Evolutionary conservation across 2,888 invertebrate genomes (phyloP), one percentile per base, ranked within the genome.

Genomic region (Epistrophe grossulariae): DNA sequence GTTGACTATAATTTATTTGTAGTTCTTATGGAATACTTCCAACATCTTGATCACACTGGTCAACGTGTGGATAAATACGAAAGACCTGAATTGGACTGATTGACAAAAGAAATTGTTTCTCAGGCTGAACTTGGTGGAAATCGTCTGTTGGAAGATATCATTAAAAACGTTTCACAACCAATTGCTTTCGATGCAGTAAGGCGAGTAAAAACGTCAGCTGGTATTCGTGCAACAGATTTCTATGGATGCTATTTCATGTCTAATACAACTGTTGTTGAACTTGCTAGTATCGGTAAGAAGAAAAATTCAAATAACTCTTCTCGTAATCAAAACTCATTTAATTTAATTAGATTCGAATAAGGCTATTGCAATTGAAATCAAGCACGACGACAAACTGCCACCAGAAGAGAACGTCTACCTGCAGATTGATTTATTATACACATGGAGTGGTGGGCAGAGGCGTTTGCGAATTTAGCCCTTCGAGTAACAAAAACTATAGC

Each of bases 191-290:
- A 99, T 95, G 96, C 98, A 0, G 97, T 99, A 48, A 98, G 99
- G 97, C 95, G 99, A 91, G 98, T 99, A 76, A 95, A 99, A 92
- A 98, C 98, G 1, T 98, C 98, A 73, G 97, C 98, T 43, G 99
- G 99, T 88, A 97, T 99, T 78, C 95, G 99, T 80, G 97, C 99
- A 45, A 98, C 98, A 0, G 99, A 99, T 92, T 99, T 99, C 94
- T 97, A 95, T 93, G 99, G 99, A 2, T 98, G 99, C 93, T 97
- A 98, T 94, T 99, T 95, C 93, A 99, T 99, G 99, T 96, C 98
- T 43, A 99, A 99, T 93, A 98, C 99, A 4, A 99, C 99, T 0
- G 99, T 99, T 93, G 97, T 99, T 90, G 99, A 99, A 93, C 93
- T 99, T 89, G 99, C 98, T 11, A 96, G 97, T 71, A 95, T 99